Percentiles rank a stretch among this genome's conserved stretches.
phyloP scores from a whole-genome alignment of 2,797 vertebrate species.

The Anguilla marmorata region DNA sequence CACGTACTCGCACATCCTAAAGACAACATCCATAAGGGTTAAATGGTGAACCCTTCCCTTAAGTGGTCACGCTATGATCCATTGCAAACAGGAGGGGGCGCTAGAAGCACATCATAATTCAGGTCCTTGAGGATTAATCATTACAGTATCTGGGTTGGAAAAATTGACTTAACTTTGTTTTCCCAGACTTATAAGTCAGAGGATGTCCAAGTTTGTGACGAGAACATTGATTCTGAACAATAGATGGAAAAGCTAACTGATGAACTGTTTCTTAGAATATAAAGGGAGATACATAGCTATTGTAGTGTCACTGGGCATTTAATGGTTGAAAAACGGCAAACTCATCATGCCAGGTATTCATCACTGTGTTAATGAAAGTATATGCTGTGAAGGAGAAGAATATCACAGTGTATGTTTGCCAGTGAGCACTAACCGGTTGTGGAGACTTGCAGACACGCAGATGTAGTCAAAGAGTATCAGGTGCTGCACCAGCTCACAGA shows the following conservation, averaged over 20 bases:
- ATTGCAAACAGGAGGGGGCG: background rate
- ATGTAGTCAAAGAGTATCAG: slow-evolving; percentile 80
- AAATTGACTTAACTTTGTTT: background rate
- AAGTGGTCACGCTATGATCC: background rate
- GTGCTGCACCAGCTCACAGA: slow-evolving; percentile 82
- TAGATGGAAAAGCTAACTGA: background rate
- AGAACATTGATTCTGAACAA: background rate
- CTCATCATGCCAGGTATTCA: background rate
- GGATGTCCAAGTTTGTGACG: background rate
- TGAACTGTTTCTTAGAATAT: background rate
- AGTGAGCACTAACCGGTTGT: slow-evolving; percentile 64
- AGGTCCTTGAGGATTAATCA: background rate
- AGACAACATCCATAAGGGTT: background rate
- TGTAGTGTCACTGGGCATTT: background rate
- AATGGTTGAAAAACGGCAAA: background rate
- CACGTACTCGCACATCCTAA: slow-evolving; percentile 87
- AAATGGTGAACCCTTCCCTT: background rate
- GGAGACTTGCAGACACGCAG: slow-evolving; percentile 69
- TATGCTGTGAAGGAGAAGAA: background rate
- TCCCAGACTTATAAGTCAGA: background rate
- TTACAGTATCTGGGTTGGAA: background rate
- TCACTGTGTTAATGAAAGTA: background rate
- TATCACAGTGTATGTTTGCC: background rate
- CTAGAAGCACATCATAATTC: background rate
- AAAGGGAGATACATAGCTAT: background rate